Evolutionary conservation across 2,113 vertebrate genomes (phyloP).

Genomic region (Morone saxatilis): DNA sequence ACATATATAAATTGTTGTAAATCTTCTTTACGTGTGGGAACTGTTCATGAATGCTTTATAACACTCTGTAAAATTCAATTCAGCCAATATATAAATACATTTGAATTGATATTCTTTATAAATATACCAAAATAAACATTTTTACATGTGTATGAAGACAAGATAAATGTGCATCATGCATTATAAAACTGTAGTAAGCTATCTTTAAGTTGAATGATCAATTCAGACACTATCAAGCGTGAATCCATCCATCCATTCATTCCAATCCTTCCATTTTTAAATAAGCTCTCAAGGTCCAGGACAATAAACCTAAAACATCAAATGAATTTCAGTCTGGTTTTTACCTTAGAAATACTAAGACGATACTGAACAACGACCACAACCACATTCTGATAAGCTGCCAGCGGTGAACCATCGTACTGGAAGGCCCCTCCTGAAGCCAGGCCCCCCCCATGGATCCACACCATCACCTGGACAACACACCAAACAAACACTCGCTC

Average conservation of each 20-base stretch:
- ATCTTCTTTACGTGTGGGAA: too few species aligned
- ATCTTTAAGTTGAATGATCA: too few species aligned
- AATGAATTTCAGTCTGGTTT: neutral
- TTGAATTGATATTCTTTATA: neutral
- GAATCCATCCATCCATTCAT: too few species aligned
- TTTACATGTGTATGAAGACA: too few species aligned
- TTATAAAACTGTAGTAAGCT: too few species aligned
- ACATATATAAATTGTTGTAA: too few species aligned
- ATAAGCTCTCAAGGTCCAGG: neutral
- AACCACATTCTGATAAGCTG: neutral
- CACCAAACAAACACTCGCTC: neutral
- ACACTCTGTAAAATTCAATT: neutral
- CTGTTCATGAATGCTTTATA: neutral
- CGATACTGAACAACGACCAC: neutral
- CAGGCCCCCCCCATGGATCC: neutral
- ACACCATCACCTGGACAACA: conserved; percentile 17
- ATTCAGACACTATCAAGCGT: too few species aligned
- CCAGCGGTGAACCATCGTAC: neutral
- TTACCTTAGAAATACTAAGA: neutral
- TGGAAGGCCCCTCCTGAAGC: neutral
- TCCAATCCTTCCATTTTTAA: too few species aligned
- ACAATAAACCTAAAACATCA: neutral
- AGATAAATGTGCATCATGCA: too few species aligned
- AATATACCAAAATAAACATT: neutral
- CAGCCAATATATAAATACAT: too few species aligned